phyloP scores from a whole-genome alignment of 2,888 invertebrate genomes.

The Eilema griseolum region DNA sequence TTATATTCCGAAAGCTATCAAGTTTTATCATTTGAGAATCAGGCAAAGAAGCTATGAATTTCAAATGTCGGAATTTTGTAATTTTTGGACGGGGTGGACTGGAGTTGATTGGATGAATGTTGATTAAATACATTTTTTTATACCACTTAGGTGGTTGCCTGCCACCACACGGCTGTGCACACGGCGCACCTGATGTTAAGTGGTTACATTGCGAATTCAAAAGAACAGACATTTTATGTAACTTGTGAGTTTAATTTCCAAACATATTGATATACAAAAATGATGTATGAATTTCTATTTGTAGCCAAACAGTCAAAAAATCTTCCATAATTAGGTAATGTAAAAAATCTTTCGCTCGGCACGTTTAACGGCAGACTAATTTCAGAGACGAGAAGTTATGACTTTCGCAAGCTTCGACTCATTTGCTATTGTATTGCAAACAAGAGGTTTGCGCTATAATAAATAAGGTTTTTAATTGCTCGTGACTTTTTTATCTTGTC shows the following conservation, averaged over 20 bases:
- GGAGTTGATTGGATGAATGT: not conserved
- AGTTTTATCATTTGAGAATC: not conserved
- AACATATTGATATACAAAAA: too few relatives aligned
- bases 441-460: not conserved
- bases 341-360: too few relatives aligned
- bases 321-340: not conserved
- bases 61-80: not conserved
- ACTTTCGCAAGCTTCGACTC: not conserved
- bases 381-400: not conserved
- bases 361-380: not conserved
- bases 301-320: not conserved
- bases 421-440: not conserved
- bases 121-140: not conserved
- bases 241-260: not conserved
- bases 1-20: not conserved
- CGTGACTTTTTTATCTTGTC: not conserved
- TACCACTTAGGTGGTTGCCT: too few relatives aligned
- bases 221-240: not conserved
- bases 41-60: not conserved
- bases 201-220: too few relatives aligned
- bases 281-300: not conserved
- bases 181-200: too few relatives aligned
- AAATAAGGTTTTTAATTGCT: not conserved
- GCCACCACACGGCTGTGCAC: too few relatives aligned
- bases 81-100: not conserved